These are phyloP conservation scores for Drosophila mojavensis DNA, from an alignment of 1,140 invertebrate species.

Conservation along the genomic window DNA sequence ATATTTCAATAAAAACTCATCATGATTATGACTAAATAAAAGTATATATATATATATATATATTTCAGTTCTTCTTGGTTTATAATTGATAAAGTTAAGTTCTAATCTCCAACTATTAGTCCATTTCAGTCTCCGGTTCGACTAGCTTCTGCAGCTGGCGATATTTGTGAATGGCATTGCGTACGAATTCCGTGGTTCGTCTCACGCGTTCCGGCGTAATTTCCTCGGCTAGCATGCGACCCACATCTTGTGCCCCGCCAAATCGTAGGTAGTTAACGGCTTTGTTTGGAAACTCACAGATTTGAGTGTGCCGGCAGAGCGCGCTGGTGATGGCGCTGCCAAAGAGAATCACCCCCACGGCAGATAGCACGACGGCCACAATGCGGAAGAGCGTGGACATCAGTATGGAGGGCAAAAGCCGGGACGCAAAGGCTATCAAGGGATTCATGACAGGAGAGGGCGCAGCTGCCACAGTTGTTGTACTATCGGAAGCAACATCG, in stretches of 20 bases:
- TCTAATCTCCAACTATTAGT: neutral
- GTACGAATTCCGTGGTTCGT: conserved; percentile 86
- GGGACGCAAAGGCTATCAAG: conserved; percentile 50
- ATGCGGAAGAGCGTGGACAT: conserved; percentile 78
- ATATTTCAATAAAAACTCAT: too few relatives aligned
- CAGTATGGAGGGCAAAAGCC: conserved; percentile 61
- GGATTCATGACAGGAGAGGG: conserved; percentile 35
- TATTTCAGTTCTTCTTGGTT: conserved; percentile 47
- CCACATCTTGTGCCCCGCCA: conserved; percentile 69
- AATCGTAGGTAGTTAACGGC: conserved; percentile 84
- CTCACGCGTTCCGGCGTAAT: conserved; percentile 85
- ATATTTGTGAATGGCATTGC: conserved; percentile 88
- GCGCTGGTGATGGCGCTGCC: conserved; percentile 86
- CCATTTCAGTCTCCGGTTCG: conserved; percentile 17
- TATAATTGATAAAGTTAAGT: conserved; percentile 15
- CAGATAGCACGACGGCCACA: conserved; percentile 68
- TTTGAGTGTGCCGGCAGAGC: conserved; percentile 87
- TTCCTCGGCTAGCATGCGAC: conserved; percentile 71
- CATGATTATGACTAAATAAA: conserved; percentile 44
- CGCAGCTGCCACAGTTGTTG: conserved; percentile 37
- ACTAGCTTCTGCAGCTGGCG: conserved; percentile 71
- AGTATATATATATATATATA: conserved; percentile 41
- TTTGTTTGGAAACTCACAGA: conserved; percentile 87
- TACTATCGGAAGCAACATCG: conserved; percentile 17
- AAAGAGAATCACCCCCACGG: conserved; percentile 86